phyloP scores from a whole-genome alignment of 2,888 invertebrate species.

The Mamestra brassicae region DNA sequence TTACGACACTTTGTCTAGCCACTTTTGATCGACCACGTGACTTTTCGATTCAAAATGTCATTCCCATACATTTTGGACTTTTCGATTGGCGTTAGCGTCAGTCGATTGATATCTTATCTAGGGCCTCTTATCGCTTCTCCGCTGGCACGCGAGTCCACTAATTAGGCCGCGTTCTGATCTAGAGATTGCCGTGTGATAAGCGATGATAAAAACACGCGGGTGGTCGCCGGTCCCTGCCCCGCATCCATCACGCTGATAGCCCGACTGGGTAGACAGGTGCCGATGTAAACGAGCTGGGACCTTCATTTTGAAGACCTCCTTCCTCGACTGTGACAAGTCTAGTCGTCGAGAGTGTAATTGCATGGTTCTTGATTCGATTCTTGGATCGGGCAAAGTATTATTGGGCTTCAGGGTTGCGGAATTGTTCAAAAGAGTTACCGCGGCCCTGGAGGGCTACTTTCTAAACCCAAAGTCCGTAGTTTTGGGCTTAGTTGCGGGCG shows the following conservation, averaged over 20 bases:
- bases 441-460: no score
- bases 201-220: slow-evolving; percentile 72
- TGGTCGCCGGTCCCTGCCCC: slow-evolving; percentile 65
- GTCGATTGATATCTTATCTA: no score
- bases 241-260: slow-evolving; percentile 63
- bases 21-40: no score
- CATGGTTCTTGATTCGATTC: no score
- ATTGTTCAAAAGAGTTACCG: no score
- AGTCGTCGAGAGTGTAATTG: background rate
- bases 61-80: no score
- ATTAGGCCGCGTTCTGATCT: slow-evolving; percentile 81
- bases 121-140: slow-evolving; percentile 66
- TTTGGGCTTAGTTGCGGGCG: no score
- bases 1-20: no score
- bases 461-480: no score
- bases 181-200: slow-evolving; percentile 75
- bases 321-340: background rate
- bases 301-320: slow-evolving; percentile 16
- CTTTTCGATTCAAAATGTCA: no score
- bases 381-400: background rate
- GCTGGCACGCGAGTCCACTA: slow-evolving; percentile 80
- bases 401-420: background rate
- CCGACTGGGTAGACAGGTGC: slow-evolving; percentile 35
- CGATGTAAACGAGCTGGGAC: slow-evolving; percentile 22
- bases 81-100: no score